phyloP scores from a whole-genome alignment of 2,113 vertebrate genomes.

The Macrotus californicus region DNA sequence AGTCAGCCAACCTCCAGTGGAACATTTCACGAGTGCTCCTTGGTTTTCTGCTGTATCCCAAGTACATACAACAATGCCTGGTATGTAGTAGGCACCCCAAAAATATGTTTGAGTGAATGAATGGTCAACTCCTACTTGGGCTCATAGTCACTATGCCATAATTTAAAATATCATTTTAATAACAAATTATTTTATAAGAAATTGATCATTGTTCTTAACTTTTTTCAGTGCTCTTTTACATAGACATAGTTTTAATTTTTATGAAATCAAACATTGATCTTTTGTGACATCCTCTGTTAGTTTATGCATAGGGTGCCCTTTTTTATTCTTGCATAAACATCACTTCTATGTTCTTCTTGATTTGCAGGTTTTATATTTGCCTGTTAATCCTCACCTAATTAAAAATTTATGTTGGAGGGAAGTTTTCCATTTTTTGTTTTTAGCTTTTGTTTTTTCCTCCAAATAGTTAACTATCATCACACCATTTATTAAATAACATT shows the following conservation, averaged over 20 bases:
- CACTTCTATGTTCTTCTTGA: background rate
- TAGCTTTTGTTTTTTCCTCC: background rate
- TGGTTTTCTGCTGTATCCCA: background rate
- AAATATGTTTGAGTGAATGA: background rate
- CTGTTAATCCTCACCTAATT: background rate
- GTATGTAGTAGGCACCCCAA: rapidly evolving
- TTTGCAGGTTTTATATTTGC: background rate
- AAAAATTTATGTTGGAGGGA: background rate
- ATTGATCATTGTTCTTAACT: background rate
- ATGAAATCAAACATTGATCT: background rate
- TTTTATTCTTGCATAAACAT: background rate
- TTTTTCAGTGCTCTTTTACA: background rate
- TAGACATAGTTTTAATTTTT: background rate
- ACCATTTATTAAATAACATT: background rate
- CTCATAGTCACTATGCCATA: background rate
- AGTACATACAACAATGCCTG: background rate
- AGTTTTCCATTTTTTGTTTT: background rate
- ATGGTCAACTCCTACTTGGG: background rate
- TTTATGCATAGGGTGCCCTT: background rate
- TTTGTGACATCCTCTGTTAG: background rate
- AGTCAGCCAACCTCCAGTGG: background rate
- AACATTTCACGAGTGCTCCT: background rate
- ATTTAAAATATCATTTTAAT: background rate
- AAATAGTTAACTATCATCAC: background rate
- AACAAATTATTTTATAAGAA: background rate